Evolutionary conservation across 2,888 invertebrate genomes (phyloP), one percentile per base, ranked within the genome.

Genomic region (Nomada ferruginata): DNA sequence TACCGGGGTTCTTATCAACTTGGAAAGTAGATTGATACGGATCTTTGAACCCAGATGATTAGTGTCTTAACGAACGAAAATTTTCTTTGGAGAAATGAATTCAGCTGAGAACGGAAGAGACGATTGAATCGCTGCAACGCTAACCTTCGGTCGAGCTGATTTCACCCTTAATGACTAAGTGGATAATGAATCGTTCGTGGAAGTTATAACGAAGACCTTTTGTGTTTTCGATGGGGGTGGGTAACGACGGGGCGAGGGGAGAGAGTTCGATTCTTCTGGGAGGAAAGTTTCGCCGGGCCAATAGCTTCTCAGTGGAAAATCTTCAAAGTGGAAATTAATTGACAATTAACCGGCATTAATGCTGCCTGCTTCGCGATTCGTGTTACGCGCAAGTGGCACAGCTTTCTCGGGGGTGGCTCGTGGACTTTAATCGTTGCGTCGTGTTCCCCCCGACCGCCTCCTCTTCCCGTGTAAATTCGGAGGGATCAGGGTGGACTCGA

Each of bases 381-480:
- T 79, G 72, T 86, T 84, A 72, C 82, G 63, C 82, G 84, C 86
- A 55, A 76, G 65, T 53, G 78, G 76, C 69, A 69, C 70, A 65
- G 59, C 44, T 72, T 52, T 57, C 57, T 18, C 55, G 29, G 42
- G 20, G 55, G 53, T 50, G 20, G 26, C 52, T 44, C 53, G 74
- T 76, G 71, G 76, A 83, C 76, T 63, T 86, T 79, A 83, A 86
- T 76, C 76, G 78, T 59, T 50, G 71, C 76, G 60, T 59, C 53
- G 70, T 11, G 66, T 63, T 66, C 75, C 77, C 70, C 74, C 76
- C 76, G 65, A 66, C 76, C 75, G 61, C 55, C 70, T 76, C 78
- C 66, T 66, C 74, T 79, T 76, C 77, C 66, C 84, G 88, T 84
- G 86, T 87, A 87, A 86, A 88, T 86, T 88, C 84, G 76, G 50